Percentiles rank a stretch among this genome's conserved stretches.
These are phyloP conservation scores for Cololabis saira DNA, from an alignment of 2,113 vertebrate genomes.

Conservation along the genomic window DNA sequence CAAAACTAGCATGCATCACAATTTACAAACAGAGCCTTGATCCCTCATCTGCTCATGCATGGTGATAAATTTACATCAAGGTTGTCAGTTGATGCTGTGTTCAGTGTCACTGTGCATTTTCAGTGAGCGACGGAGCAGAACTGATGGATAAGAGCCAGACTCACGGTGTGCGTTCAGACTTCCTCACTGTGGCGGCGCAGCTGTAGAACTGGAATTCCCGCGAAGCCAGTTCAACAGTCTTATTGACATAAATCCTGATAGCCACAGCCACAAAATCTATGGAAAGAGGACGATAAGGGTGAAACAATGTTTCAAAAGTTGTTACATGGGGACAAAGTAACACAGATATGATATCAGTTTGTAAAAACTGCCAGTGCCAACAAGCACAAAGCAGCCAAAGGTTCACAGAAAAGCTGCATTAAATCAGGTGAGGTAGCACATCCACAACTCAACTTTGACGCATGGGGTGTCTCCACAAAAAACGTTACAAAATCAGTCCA, in stretches of 20 bases:
- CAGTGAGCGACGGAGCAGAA: conserved; percentile 61
- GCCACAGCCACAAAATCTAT: conserved; percentile 89
- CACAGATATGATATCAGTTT: neutral
- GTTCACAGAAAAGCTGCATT: too few relatives aligned
- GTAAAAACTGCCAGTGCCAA: too few relatives aligned
- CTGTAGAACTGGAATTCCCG: conserved; percentile 92
- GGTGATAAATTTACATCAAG: conserved; percentile 63
- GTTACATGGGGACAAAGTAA: neutral
- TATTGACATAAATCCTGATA: conserved; percentile 77
- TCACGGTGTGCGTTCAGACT: conserved; percentile 89
- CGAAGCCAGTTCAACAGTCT: conserved; percentile 83
- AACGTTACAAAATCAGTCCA: too few relatives aligned
- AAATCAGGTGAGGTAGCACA: too few relatives aligned
- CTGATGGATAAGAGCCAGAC: conserved; percentile 72
- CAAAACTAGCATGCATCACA: conserved; percentile 75
- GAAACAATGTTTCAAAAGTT: neutral
- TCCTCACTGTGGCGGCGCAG: conserved; percentile 80
- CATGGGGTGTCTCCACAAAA: too few relatives aligned
- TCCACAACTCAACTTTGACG: too few relatives aligned
- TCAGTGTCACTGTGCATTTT: conserved; percentile 58
- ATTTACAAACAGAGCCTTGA: conserved; percentile 76
- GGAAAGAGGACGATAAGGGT: neutral
- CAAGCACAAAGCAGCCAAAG: too few relatives aligned
- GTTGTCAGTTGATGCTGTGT: conserved; percentile 63
- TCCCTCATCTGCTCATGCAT: conserved; percentile 61